Evolutionary conservation across 2,113 vertebrate species (phyloP).

Genomic region (Electrona antarctica): DNA sequence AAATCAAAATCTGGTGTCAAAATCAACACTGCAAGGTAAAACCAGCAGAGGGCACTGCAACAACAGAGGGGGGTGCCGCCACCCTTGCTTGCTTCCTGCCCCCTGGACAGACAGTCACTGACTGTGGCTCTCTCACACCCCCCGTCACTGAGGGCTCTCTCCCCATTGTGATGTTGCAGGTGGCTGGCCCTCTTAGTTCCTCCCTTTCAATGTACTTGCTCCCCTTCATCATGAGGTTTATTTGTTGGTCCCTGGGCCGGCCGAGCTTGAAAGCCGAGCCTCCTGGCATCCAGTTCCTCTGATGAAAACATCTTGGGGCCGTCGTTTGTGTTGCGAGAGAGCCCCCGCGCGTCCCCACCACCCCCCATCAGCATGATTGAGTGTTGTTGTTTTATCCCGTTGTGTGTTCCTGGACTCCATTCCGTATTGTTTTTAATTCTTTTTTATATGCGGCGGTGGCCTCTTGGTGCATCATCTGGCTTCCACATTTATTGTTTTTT

Average conservation of each 20-base stretch:
- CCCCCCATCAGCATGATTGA: slow-evolving; percentile 57
- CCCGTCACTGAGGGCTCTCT: slow-evolving; percentile 22
- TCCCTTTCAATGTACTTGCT: slow-evolving; percentile 38
- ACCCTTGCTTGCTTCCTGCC: slow-evolving; percentile 31
- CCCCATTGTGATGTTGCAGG: slow-evolving; percentile 61
- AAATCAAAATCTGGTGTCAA: too few relatives aligned
- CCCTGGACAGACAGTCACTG: neutral
- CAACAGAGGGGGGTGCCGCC: slow-evolving; percentile 48
- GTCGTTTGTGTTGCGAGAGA: neutral
- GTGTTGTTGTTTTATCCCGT: slow-evolving; percentile 62
- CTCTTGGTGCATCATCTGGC: slow-evolving; percentile 66
- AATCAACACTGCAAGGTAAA: slow-evolving; percentile 7
- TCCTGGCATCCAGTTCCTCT: slow-evolving; percentile 57
- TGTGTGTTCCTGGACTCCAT: slow-evolving; percentile 62
- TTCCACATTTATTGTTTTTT: slow-evolving; percentile 58
- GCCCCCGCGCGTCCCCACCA: slow-evolving; percentile 20
- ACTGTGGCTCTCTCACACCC: slow-evolving; percentile 30
- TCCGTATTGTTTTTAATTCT: slow-evolving; percentile 29
- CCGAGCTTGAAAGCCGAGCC: slow-evolving; percentile 53
- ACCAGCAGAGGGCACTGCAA: slow-evolving; percentile 75
- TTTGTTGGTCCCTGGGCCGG: slow-evolving; percentile 45
- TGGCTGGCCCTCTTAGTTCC: slow-evolving; percentile 50
- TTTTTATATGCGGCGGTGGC: slow-evolving; percentile 37
- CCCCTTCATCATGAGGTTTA: slow-evolving; percentile 56
- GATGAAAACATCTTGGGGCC: slow-evolving; percentile 41